Evolutionary conservation across 2,888 invertebrate genomes (phyloP).

Genomic region (Lutraria lutraria): DNA sequence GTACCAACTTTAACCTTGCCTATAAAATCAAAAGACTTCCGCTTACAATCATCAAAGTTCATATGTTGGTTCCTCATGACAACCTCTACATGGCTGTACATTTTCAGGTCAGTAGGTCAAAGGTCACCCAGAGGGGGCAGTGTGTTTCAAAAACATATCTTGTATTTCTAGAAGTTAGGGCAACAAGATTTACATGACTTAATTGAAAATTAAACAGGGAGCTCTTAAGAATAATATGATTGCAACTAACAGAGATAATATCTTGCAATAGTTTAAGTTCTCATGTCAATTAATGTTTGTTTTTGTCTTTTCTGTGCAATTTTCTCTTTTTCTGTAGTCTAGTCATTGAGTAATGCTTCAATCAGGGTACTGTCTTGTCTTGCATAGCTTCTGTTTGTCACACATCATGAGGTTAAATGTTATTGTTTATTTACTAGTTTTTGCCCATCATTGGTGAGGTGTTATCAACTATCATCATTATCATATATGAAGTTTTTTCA

Average conservation of each 20-base stretch:
- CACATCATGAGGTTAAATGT: not conserved
- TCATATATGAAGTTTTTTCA: not conserved
- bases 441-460: not conserved
- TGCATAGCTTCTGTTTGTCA: not conserved
- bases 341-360: not conserved
- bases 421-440: not conserved
- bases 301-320: slow-evolving; percentile 17
- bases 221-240: not conserved
- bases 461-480: not conserved
- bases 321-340: not conserved
- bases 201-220: not conserved
- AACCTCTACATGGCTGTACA: too few species aligned
- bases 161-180: too few species aligned
- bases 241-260: not conserved
- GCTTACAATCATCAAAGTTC: too few species aligned
- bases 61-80: too few species aligned
- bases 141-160: too few species aligned
- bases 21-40: too few species aligned
- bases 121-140: too few species aligned
- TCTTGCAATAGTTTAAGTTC: not conserved
- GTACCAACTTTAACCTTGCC: too few species aligned
- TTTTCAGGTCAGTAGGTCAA: too few species aligned
- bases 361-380: not conserved
- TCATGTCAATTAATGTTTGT: not conserved
- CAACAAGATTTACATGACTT: too few species aligned